Evolutionary conservation across 2,888 invertebrate genomes (phyloP).

Genomic region (Nezara viridula): DNA sequence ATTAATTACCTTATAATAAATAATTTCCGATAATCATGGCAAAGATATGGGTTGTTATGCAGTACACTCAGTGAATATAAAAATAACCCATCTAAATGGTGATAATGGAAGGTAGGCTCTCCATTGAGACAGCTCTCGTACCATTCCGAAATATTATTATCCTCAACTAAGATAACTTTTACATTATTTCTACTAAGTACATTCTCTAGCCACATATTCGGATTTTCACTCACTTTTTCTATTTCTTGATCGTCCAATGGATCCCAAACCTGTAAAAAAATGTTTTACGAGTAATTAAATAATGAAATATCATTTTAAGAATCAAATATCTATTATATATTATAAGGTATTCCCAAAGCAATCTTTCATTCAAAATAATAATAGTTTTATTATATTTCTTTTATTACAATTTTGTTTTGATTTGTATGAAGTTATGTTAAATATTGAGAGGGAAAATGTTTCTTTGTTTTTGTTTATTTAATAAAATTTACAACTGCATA

Average conservation of each 20-base stretch:
- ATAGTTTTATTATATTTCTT: too few species aligned
- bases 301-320: neutral
- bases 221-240: constrained; percentile 57
- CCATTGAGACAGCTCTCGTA: neutral
- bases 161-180: constrained; percentile 51
- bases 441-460: too few species aligned
- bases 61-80: constrained; percentile 55
- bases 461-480: too few species aligned
- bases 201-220: constrained; percentile 52
- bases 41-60: constrained; percentile 55
- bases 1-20: constrained; percentile 55
- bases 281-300: neutral
- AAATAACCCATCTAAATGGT: constrained; percentile 53
- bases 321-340: too few species aligned
- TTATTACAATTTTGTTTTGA: too few species aligned
- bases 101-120: neutral
- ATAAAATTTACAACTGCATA: too few species aligned
- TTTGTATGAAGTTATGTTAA: too few species aligned
- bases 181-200: constrained; percentile 44
- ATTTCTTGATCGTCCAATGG: constrained; percentile 53
- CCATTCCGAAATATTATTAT: constrained; percentile 28
- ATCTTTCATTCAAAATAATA: too few species aligned
- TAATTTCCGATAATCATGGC: constrained; percentile 49
- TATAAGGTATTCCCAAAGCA: too few species aligned
- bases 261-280: constrained; percentile 51